Conservation (phyloP, 2,888 invertebrate genomes). For the Lasioglossum zephyrum region DNA sequence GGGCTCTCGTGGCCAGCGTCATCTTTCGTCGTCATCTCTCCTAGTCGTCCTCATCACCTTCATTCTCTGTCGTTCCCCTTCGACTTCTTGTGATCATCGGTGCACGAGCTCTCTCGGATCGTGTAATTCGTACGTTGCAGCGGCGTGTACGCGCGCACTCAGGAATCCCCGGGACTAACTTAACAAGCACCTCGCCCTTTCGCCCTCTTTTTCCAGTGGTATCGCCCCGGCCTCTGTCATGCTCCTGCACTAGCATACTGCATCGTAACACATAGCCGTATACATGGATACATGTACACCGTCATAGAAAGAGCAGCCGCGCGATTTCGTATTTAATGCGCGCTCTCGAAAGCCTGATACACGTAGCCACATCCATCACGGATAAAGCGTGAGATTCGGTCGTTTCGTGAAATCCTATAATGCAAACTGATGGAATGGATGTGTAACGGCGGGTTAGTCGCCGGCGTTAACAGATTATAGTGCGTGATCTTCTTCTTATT, state of each 20-base stretch:
- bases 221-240: not conserved
- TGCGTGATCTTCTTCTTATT: constrained; percentile 25
- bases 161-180: constrained; percentile 78
- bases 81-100: constrained; percentile 30
- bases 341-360: constrained; percentile 38
- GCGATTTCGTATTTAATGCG: constrained; percentile 56
- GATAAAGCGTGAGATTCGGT: constrained; percentile 48
- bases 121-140: constrained; percentile 77
- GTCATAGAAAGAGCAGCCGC: not conserved
- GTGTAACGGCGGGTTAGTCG: constrained; percentile 46
- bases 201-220: constrained; percentile 44
- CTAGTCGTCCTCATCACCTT: constrained; percentile 44
- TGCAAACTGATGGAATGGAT: constrained; percentile 35
- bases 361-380: constrained; percentile 40
- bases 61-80: constrained; percentile 27
- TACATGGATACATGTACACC: not conserved
- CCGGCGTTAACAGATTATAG: constrained; percentile 49
- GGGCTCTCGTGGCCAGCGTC: constrained; percentile 48
- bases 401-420: constrained; percentile 45
- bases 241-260: not conserved
- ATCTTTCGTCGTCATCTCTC: constrained; percentile 60
- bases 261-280: not conserved
- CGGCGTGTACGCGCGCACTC: constrained; percentile 59
- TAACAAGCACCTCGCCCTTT: constrained; percentile 78
- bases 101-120: constrained; percentile 63